phyloP scores from a whole-genome alignment of 2,113 vertebrate species.

The Nematolebias whitei region DNA sequence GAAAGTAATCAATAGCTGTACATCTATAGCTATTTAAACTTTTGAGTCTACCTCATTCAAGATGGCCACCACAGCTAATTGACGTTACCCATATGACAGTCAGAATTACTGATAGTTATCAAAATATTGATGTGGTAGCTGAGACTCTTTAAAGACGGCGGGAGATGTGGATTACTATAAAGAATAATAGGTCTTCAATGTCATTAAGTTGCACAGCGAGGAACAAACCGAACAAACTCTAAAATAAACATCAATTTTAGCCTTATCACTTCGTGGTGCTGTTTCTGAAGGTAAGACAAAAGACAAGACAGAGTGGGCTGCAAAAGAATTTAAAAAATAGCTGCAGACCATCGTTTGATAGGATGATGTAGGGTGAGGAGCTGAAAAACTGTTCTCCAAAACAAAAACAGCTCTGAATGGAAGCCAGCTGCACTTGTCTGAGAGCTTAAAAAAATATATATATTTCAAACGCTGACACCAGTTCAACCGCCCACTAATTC shows the following conservation, averaged over 20 bases:
- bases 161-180: too few species aligned
- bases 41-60: too few species aligned
- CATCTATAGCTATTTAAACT: too few species aligned
- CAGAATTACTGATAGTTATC: too few species aligned
- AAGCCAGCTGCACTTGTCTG: slow-evolving; percentile 11
- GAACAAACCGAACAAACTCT: background rate
- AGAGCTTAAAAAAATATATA: slow-evolving; percentile 3
- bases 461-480: slow-evolving; percentile 5
- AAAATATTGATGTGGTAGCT: too few species aligned
- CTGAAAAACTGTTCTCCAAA: slow-evolving; percentile 8
- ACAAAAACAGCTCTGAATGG: background rate
- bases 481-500: slow-evolving; percentile 1
- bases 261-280: slow-evolving; percentile 37
- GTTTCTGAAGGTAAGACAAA: slow-evolving; percentile 12
- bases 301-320: slow-evolving; percentile 47
- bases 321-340: background rate
- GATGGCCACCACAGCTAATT: too few species aligned
- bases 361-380: slow-evolving; percentile 41
- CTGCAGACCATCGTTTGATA: slow-evolving; percentile 50
- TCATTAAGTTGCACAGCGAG: too few species aligned
- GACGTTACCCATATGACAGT: too few species aligned
- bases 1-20: too few species aligned
- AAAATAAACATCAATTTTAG: slow-evolving; percentile 21
- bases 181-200: too few species aligned
- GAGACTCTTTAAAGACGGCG: too few species aligned